These are phyloP conservation scores for Alectura lathami DNA, from an alignment of 2,113 vertebrate genomes.

Conservation along the genomic window DNA sequence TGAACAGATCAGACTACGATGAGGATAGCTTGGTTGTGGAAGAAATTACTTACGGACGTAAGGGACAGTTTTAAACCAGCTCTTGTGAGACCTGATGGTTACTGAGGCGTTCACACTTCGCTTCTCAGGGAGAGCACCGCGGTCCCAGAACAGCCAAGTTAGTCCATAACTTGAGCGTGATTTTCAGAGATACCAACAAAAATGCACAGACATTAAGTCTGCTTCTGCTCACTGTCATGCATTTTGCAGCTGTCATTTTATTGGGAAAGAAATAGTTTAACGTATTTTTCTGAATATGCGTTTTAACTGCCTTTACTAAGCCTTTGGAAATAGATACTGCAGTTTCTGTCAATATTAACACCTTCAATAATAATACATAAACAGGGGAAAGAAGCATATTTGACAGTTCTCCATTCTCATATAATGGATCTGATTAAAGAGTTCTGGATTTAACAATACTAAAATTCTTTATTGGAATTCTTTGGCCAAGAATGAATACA, in stretches of 20 bases:
- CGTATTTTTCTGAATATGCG: background rate
- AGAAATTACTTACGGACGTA: background rate
- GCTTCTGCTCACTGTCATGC: background rate
- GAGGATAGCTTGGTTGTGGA: background rate
- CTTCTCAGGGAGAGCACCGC: background rate
- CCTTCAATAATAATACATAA: background rate
- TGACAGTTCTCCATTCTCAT: background rate
- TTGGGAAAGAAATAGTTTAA: background rate
- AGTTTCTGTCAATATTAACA: background rate
- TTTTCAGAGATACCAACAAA: background rate
- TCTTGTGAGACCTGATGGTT: background rate
- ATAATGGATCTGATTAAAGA: too few relatives aligned
- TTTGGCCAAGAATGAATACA: fast-evolving
- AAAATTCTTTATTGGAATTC: background rate
- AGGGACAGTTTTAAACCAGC: background rate
- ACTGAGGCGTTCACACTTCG: background rate
- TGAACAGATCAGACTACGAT: background rate
- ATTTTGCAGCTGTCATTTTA: background rate
- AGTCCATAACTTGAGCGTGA: background rate
- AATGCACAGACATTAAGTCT: background rate
- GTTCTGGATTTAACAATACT: background rate
- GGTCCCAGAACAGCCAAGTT: background rate
- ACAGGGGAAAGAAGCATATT: background rate
- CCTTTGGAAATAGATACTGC: background rate
- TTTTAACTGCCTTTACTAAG: background rate